Evolutionary conservation across 2,113 vertebrate genomes (phyloP).

Genomic region (Percina caprodes): DNA sequence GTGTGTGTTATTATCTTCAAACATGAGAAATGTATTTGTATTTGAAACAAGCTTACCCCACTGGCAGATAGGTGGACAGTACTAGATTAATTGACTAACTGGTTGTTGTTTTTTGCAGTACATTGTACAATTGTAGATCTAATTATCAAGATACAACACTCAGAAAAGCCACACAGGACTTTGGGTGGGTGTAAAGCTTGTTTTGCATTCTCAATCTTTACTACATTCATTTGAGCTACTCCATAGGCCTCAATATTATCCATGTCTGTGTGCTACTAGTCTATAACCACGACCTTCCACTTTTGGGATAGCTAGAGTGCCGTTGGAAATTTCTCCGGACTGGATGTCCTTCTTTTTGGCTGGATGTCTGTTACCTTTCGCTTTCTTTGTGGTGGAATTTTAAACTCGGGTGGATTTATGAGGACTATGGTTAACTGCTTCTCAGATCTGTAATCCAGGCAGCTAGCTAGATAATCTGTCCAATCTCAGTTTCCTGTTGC

Average conservation of each 20-base stretch:
- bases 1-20: slow-evolving; percentile 52
- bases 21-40: slow-evolving; percentile 38
- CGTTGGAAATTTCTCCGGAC: too few species aligned
- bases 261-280: neutral
- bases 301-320: too few species aligned
- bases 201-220: slow-evolving; percentile 30
- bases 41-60: slow-evolving; percentile 6
- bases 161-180: slow-evolving; percentile 45
- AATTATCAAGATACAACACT: slow-evolving; percentile 39
- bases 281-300: too few species aligned
- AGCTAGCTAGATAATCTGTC: too few species aligned
- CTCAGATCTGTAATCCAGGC: too few species aligned
- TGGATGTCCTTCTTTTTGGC: too few species aligned
- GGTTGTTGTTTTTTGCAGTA: neutral
- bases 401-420: too few species aligned
- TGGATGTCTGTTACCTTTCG: too few species aligned
- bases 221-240: slow-evolving; percentile 1
- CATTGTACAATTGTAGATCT: slow-evolving; percentile 35
- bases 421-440: too few species aligned
- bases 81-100: slow-evolving; percentile 29
- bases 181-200: slow-evolving; percentile 33
- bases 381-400: too few species aligned
- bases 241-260: neutral
- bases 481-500: too few species aligned
- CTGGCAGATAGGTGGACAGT: slow-evolving; percentile 11